phyloP scores from a whole-genome alignment of 2,888 invertebrate species.

The Tryphoninae sp. region DNA sequence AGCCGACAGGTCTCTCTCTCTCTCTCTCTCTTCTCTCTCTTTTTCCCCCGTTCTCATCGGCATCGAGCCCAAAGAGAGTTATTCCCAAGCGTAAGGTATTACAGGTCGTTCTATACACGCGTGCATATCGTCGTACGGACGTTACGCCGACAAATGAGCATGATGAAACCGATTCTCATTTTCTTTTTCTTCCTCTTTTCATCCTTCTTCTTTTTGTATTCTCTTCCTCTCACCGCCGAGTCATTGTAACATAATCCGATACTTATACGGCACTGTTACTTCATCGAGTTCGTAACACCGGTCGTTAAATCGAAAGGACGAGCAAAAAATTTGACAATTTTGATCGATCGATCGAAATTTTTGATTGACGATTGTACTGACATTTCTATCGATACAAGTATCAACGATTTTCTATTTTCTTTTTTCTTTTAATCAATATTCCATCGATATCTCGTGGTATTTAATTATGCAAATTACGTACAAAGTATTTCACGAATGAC shows the following conservation, averaged over 20 bases:
- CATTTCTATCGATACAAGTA: too few species aligned
- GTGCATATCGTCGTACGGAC: constrained; percentile 4
- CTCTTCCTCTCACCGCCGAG: constrained; percentile 20
- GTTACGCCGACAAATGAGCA: constrained; percentile 39
- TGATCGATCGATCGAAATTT: too few species aligned
- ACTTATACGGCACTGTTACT: neutral
- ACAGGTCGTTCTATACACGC: constrained; percentile 24
- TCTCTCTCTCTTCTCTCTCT: neutral
- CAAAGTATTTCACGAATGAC: neutral
- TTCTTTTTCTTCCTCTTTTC: neutral
- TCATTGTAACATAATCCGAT: constrained; percentile 10
- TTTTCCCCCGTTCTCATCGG: constrained; percentile 33
- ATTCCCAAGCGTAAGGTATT: constrained; percentile 42
- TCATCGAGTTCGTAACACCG: too few species aligned
- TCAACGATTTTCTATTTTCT: too few species aligned
- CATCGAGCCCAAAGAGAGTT: constrained; percentile 46
- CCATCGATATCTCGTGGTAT: too few species aligned
- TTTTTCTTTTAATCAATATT: too few species aligned
- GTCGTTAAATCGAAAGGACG: too few species aligned
- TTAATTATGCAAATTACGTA: neutral
- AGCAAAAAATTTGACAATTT: too few species aligned
- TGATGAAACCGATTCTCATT: constrained; percentile 37
- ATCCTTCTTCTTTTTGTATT: neutral
- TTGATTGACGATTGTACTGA: too few species aligned
- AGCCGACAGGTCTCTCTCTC: constrained; percentile 43